Evolutionary conservation across 2,797 vertebrate genomes (phyloP).

Genomic region (Sebastes goodei): DNA sequence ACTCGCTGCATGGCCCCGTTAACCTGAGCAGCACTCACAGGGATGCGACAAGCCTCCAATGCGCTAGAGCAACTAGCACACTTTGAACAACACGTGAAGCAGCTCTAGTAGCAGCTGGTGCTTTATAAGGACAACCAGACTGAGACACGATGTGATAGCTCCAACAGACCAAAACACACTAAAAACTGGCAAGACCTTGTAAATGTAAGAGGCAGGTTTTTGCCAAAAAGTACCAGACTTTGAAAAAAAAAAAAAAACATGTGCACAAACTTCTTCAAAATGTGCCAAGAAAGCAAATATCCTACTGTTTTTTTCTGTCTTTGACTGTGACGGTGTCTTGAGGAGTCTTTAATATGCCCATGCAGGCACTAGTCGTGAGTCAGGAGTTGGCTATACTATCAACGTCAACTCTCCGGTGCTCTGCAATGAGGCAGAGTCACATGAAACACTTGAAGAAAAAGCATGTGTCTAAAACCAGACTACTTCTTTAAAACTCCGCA

Average conservation of each 20-base stretch:
- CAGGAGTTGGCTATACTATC: constrained; percentile 60
- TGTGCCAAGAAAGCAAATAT: not conserved
- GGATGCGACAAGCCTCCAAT: constrained; percentile 61
- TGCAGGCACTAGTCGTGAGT: constrained; percentile 55
- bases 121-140: not conserved
- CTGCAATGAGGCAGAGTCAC: constrained; percentile 68
- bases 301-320: not conserved
- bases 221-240: not conserved
- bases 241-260: not conserved
- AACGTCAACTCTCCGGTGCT: constrained; percentile 52
- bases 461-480: constrained; percentile 42
- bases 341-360: constrained; percentile 19
- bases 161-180: not conserved
- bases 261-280: not conserved
- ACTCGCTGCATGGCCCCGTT: constrained; percentile 33
- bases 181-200: not conserved
- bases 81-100: constrained; percentile 59
- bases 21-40: constrained; percentile 38
- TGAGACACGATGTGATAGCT: not conserved
- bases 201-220: not conserved
- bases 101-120: constrained; percentile 7
- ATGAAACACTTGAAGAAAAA: constrained; percentile 56
- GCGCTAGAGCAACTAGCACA: constrained; percentile 45
- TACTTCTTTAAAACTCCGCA: constrained; percentile 27
- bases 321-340: not conserved